These are phyloP conservation scores for Barnardius zonarius DNA, from an alignment of 2,113 vertebrate genomes.

Conservation along the genomic window DNA sequence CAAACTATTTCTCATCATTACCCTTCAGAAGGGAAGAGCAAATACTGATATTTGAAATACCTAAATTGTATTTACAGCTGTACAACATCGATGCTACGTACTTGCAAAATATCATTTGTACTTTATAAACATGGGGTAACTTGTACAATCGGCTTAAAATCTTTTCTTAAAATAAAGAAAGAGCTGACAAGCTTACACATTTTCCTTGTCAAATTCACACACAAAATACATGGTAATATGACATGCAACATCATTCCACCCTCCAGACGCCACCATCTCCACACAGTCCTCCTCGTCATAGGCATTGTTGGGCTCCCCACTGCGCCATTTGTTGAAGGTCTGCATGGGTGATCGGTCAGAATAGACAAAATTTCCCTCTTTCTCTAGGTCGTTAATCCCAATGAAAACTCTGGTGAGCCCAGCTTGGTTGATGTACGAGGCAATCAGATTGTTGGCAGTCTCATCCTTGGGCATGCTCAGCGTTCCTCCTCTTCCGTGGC, in stretches of 20 bases:
- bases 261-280: conserved; percentile 91
- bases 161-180: not conserved
- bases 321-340: conserved; percentile 94
- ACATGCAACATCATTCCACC: conserved; percentile 97
- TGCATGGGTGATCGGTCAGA: conserved; percentile 90
- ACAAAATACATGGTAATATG: conserved; percentile 94
- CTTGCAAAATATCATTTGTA: conserved; percentile 7
- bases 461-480: conserved; percentile 96
- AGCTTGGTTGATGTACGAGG: conserved; percentile 86
- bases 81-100: conserved; percentile 2
- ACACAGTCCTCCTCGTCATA: conserved; percentile 94
- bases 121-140: not conserved
- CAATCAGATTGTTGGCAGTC: conserved; percentile 84
- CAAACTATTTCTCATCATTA: not conserved
- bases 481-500: conserved; percentile 88
- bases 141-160: not conserved
- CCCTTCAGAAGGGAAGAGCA: conserved; percentile 37
- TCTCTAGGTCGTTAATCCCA: conserved; percentile 91
- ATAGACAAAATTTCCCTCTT: conserved; percentile 89
- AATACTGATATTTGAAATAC: conserved; percentile 66
- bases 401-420: conserved; percentile 92
- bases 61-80: conserved; percentile 68
- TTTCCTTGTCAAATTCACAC: conserved; percentile 95
- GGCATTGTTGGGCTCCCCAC: conserved; percentile 93
- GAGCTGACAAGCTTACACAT: conserved; percentile 70